Conservation (phyloP, 1,140 invertebrate genomes). For the Calliphora vicina region DNA sequence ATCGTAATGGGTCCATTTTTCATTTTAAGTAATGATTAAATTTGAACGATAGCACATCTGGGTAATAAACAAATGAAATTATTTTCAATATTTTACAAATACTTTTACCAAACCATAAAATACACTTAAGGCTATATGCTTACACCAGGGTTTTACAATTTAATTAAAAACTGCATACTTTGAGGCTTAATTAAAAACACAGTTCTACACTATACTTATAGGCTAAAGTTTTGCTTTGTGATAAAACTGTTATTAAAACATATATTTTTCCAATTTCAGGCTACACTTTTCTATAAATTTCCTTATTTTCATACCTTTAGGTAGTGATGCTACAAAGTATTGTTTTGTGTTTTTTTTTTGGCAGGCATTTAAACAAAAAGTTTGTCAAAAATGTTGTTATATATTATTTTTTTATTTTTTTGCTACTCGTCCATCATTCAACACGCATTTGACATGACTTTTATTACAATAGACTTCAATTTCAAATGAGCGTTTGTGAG, state of each 20-base stretch:
- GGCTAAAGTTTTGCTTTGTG: not conserved
- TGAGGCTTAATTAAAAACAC: not conserved
- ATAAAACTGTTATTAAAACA: not conserved
- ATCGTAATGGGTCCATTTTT: too few species aligned
- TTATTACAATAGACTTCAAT: constrained; percentile 32
- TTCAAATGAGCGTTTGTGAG: not conserved
- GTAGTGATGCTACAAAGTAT: not conserved
- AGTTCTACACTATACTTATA: not conserved
- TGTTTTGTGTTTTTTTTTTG: not conserved
- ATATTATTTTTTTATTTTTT: not conserved
- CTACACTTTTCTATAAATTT: not conserved
- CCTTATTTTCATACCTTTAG: constrained; percentile 9
- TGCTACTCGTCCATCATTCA: constrained; percentile 25
- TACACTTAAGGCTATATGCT: not conserved
- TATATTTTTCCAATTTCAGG: too few species aligned
- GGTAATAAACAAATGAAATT: too few species aligned
- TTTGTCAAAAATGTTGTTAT: constrained; percentile 2
- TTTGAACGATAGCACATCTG: too few species aligned
- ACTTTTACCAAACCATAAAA: too few species aligned
- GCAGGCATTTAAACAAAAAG: not conserved
- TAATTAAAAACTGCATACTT: not conserved
- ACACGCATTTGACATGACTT: constrained; percentile 33
- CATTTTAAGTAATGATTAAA: too few species aligned
- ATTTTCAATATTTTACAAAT: too few species aligned
- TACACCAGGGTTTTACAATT: not conserved